Evolutionary conservation across 1,140 invertebrate genomes (phyloP).

Genomic region (Fopius arisanus): DNA sequence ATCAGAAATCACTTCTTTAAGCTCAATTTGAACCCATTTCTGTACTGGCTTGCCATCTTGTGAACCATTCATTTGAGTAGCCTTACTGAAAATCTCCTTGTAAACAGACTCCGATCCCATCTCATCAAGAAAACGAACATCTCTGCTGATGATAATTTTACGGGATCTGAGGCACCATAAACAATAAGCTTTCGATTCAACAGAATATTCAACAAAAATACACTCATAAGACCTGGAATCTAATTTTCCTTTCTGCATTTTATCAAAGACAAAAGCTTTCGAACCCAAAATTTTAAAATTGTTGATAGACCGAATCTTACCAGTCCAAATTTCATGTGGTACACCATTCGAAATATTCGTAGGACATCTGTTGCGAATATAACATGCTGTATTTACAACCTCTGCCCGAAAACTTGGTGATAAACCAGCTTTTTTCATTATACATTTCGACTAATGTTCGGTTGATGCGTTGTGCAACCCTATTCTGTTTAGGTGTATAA

Average conservation of each 20-base stretch:
- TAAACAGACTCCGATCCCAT: not conserved
- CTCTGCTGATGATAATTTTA: conserved; percentile 40
- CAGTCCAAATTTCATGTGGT: not conserved
- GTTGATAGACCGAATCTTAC: not conserved
- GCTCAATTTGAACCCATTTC: not conserved
- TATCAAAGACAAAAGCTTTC: not conserved
- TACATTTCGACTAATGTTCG: conserved; percentile 5
- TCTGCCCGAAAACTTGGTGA: not conserved
- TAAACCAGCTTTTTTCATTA: not conserved
- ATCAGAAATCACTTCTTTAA: not conserved
- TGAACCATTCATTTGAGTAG: not conserved
- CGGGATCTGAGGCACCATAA: conserved; percentile 35
- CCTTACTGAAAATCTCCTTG: not conserved
- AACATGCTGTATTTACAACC: not conserved
- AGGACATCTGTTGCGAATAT: not conserved
- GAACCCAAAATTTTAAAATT: not conserved
- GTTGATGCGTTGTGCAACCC: not conserved
- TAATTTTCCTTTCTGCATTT: conserved; percentile 35
- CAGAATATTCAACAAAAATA: conserved; percentile 45
- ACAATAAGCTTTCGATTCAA: conserved; percentile 41
- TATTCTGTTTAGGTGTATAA: conserved; percentile 1
- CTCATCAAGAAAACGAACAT: conserved; percentile 29
- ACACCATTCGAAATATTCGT: not conserved
- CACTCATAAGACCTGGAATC: conserved; percentile 34
- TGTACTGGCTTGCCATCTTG: not conserved